Conservation (phyloP, 2,113 vertebrate species). For the Microtus richardsoni region DNA sequence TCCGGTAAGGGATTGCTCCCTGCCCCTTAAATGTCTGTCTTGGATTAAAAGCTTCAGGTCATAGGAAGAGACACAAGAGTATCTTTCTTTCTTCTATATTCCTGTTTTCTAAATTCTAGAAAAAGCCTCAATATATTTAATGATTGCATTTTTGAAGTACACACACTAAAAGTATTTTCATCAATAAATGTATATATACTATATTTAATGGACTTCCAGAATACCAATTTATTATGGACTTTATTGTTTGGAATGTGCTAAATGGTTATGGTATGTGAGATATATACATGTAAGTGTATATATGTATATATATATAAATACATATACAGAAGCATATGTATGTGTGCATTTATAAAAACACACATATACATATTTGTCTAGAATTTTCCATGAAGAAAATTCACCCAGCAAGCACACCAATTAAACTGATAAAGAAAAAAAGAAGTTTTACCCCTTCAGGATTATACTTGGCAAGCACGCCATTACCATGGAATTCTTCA, state of each 20-base stretch:
- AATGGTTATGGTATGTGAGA: conserved; percentile 3
- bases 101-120: not conserved
- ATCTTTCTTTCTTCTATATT: not conserved
- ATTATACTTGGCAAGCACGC: conserved; percentile 96
- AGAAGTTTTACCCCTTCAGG: conserved; percentile 93
- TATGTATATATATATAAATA: not conserved
- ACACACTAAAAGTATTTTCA: not conserved
- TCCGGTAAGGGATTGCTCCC: not conserved
- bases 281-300: not conserved
- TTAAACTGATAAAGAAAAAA: conserved; percentile 64
- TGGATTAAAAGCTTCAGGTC: not conserved
- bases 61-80: not conserved
- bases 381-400: conserved; percentile 19
- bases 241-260: not conserved
- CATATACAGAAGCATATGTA: not conserved
- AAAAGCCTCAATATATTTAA: not conserved
- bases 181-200: not conserved
- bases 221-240: not conserved
- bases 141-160: not conserved
- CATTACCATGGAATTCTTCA: conserved; percentile 96
- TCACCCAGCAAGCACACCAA: not conserved
- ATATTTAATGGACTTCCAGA: conserved; percentile 8
- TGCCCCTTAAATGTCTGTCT: not conserved
- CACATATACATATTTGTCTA: conserved; percentile 42
- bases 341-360: not conserved